A percentile compares a stretch with the other conserved stretches of the same genome.
Conservation (phyloP, 2,888 invertebrate species). For the Sthenelais limicola region DNA sequence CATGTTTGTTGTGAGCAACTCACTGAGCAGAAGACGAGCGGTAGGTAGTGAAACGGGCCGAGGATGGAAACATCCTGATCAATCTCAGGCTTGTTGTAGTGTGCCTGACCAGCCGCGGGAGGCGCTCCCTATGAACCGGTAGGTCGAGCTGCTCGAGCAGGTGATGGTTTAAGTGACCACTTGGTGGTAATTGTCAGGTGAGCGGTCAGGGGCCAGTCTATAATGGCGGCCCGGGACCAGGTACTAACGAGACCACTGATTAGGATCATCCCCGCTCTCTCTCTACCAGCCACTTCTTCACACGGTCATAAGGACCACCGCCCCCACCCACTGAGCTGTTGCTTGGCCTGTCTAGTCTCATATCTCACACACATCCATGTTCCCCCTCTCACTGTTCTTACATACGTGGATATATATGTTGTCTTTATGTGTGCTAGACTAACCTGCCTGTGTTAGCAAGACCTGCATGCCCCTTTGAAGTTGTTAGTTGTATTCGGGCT, state of each 20-base stretch:
- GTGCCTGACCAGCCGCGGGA: background rate
- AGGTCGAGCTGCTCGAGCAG: background rate
- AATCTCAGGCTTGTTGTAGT: no score
- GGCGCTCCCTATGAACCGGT: background rate
- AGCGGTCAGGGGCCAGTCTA: background rate
- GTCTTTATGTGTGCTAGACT: no score
- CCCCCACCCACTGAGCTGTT: background rate
- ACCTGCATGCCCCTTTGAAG: no score
- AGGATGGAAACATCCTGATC: no score
- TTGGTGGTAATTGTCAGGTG: constrained; percentile 37
- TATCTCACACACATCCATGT: no score
- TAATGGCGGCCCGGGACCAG: constrained; percentile 25
- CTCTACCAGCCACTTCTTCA: constrained; percentile 1
- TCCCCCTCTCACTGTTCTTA: no score
- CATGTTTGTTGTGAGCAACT: no score
- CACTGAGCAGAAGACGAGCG: no score
- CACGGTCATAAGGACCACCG: background rate
- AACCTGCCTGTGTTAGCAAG: no score
- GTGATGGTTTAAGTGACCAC: constrained; percentile 36
- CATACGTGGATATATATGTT: no score
- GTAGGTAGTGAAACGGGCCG: no score
- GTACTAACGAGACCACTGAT: constrained; percentile 32
- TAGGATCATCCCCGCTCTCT: constrained; percentile 23
- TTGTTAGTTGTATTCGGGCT: no score
- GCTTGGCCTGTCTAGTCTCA: background rate